phyloP scores from a whole-genome alignment of 2,797 vertebrate species.

The Karalla daura region DNA sequence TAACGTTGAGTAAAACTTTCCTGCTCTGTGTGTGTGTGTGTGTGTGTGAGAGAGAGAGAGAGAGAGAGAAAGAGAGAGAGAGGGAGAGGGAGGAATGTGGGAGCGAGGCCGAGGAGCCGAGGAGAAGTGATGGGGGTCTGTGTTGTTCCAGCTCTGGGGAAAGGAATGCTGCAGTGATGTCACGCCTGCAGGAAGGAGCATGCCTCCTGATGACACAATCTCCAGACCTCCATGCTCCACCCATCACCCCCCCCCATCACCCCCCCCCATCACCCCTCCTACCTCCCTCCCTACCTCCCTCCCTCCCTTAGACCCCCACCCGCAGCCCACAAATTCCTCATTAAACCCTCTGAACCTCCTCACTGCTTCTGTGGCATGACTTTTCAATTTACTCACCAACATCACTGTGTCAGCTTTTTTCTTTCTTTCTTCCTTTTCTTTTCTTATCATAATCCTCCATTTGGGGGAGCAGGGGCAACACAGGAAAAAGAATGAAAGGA shows the following conservation, averaged over 20 bases:
- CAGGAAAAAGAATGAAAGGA: constrained; percentile 10
- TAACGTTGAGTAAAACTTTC: constrained; percentile 24
- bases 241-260: too few relatives aligned
- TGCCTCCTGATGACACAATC: constrained; percentile 86
- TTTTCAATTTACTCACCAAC: constrained; percentile 31
- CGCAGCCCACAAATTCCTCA: constrained; percentile 57
- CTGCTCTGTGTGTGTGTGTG: constrained; percentile 21
- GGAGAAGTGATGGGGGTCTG: constrained; percentile 72
- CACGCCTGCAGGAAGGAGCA: constrained; percentile 84
- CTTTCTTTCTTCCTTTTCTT: too few relatives aligned
- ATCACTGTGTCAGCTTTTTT: background rate
- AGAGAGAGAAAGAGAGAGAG: constrained; percentile 59
- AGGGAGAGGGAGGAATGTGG: too few relatives aligned
- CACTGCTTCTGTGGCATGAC: constrained; percentile 18
- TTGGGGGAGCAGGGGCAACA: constrained; percentile 1
- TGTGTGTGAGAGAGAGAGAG: constrained; percentile 64
- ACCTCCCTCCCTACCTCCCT: too few relatives aligned
- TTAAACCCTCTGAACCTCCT: constrained; percentile 64
- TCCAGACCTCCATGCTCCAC: constrained; percentile 69
- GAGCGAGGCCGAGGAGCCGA: constrained; percentile 64
- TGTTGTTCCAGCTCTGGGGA: constrained; percentile 81
- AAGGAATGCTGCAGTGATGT: constrained; percentile 87
- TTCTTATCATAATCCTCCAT: background rate
- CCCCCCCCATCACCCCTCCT: too few relatives aligned
- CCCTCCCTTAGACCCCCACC: too few relatives aligned